Conservation (phyloP, 2,888 invertebrate species). For the Gonocerus acuteangulatus region DNA sequence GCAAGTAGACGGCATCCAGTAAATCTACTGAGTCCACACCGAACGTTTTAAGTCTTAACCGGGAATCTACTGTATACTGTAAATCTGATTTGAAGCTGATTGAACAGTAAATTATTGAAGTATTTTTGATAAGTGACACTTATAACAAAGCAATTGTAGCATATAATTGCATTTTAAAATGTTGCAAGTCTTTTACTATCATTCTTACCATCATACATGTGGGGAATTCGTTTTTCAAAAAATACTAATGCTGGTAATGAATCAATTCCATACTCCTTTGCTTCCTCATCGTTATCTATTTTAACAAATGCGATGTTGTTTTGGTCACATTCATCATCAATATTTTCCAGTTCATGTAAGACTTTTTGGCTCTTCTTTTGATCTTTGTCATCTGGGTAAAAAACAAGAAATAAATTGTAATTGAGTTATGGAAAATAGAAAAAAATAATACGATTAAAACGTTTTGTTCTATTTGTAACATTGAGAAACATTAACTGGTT, state of each 20-base stretch:
- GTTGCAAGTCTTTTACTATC: no score
- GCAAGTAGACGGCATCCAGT: no score
- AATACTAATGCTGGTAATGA: conserved; percentile 71
- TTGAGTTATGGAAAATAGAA: background rate
- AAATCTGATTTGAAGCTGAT: no score
- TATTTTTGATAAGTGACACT: no score
- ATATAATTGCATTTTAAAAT: no score
- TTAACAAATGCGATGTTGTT: conserved; percentile 88
- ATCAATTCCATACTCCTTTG: conserved; percentile 83
- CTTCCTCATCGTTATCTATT: conserved; percentile 79
- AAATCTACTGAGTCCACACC: no score
- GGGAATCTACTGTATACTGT: no score
- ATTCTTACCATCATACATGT: conserved; percentile 51
- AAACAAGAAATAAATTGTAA: conserved; percentile 35
- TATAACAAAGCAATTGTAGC: no score
- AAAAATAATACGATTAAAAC: background rate
- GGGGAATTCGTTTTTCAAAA: conserved; percentile 57
- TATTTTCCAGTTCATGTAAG: conserved; percentile 76
- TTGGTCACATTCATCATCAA: conserved; percentile 88
- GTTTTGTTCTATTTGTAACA: no score
- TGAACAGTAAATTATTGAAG: no score
- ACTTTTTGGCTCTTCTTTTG: conserved; percentile 85
- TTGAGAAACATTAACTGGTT: no score
- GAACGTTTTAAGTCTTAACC: no score
- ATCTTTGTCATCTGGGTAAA: conserved; percentile 72